Evolutionary conservation across 2,797 vertebrate genomes (phyloP), one percentile per base, ranked within the genome.

Genomic region (Heliangelus exortis): DNA sequence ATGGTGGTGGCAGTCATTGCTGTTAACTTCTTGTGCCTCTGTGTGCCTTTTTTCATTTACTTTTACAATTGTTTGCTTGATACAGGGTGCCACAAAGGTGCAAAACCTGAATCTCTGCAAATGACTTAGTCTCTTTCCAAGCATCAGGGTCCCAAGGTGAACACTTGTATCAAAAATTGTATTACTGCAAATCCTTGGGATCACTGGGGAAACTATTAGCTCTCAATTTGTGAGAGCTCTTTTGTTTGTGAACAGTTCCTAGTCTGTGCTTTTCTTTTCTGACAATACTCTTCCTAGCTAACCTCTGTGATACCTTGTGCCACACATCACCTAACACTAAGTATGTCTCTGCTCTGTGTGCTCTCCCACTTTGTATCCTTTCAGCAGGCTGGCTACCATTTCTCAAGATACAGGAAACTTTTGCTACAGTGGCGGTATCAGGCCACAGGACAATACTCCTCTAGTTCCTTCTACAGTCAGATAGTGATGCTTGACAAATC

Each of bases 1-100:
- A 14, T 53, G 39, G 23, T 80, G 12, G 29, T 68, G n/a, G 26
- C 59, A 57, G 86, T 86, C 65, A 28, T 39, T 84, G 59, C 88
- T 92, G 69, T 86, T 96, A 95, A 91, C 74, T 84, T 75, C 74
- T 67, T 62, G 28, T 91, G 66, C 76, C 63, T 59, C 51, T 73
- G 51, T 75, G 69, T 88, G 92, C 83, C 76, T 95, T 93, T 91
- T 95, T 84, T 93, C 80, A 93, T 95, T 96, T 95, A 92, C 80
- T 92, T 92, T 84, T 86, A 65, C 85, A 95, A 91, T 92, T 93
- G 90, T 91, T 95, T 88, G 77, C 67, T 86, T 92, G 83, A 88
- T 95, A 80, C 90, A 67, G 51, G 31, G 31, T 93, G 67, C 63
- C 91, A 72, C 67, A 79, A 67, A 95, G 83, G 92, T 93, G 80